Evolutionary conservation across 53 echinoderm and acorn worm genomes (phyloP), one percentile per base, ranked within the genome.

Genomic region (Arbacia lixula): DNA sequence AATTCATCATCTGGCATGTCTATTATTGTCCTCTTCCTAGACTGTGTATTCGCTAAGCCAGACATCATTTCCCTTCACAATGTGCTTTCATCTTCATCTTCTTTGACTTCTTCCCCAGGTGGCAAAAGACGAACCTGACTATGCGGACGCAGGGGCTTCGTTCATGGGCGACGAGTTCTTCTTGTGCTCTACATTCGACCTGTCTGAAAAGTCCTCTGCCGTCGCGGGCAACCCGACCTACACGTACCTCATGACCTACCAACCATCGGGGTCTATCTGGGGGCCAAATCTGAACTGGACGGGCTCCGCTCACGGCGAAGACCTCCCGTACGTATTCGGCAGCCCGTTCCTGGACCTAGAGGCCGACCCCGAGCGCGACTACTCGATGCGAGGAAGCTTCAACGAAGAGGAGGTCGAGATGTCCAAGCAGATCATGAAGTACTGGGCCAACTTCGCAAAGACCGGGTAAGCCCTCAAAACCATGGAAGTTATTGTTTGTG

Each of bases 361-460:
- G 12, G 71, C 40, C 5, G 71, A 26, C 17, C 41, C 40, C 25
- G 71, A 4, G 10, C 1, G 0, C 6, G 49, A 16, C 10, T 2
- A 17, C 29, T 21, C 42, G 2, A 41, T 29, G 6, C 46, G 66
- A 36, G 36, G 36, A 36, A 38, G 41, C 71, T n/a, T n/a, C n/a
- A 71, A 26, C 31, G 71, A 71, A 24, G 22, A 46, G 26, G 71
- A 71, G 30, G 71, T 46, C 26, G 41, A 11, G 50, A 71, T 71
- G 71, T 71, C 71, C 27, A 29, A 41, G 1, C 71, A 71, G 50
- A 71, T 71, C 25, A 71, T 71, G 71, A 71, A 12, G 43, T 71
- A 71, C 46, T 71, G 41, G 41, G 22, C 71, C 25, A 71, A 71
- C n/a, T 71, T 71, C 16, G 71, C 71, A 33, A 71, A 71, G 27